phyloP scores from a whole-genome alignment of 2,888 invertebrate species.

The Plagodis dolabraria region DNA sequence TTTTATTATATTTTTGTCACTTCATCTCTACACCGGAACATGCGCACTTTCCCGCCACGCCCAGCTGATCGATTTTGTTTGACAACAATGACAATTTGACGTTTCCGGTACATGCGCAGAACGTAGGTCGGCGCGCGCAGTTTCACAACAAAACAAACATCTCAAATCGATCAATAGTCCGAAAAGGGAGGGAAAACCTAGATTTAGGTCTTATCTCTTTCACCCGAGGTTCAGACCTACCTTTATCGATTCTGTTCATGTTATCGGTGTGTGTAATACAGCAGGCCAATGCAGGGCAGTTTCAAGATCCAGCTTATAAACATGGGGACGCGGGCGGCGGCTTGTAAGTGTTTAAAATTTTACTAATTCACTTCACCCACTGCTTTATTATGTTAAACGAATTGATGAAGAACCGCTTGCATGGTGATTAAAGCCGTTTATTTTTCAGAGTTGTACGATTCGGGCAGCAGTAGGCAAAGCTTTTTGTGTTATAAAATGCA shows the following conservation, averaged over 20 bases:
- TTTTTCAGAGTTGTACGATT: conserved; percentile 76
- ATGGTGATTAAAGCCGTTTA: conserved; percentile 75
- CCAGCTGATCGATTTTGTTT: conserved; percentile 22
- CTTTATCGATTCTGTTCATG: conserved; percentile 71
- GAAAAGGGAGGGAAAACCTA: conserved; percentile 75
- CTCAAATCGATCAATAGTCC: conserved; percentile 63
- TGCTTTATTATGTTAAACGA: conserved; percentile 33
- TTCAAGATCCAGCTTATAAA: conserved; percentile 89
- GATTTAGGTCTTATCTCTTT: conserved; percentile 81
- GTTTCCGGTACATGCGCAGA: conserved; percentile 45
- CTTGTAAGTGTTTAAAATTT: conserved; percentile 88
- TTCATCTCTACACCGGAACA: conserved; percentile 12
- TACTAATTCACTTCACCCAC: neutral
- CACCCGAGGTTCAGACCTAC: conserved; percentile 53
- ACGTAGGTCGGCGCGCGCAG: conserved; percentile 38
- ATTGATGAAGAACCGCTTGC: conserved; percentile 59
- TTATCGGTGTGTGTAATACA: conserved; percentile 57
- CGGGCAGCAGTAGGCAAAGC: conserved; percentile 70
- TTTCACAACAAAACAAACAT: conserved; percentile 46
- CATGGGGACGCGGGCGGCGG: conserved; percentile 97
- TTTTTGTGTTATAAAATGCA: conserved; percentile 78
- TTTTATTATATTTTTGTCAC: no score
- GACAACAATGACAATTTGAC: conserved; percentile 35
- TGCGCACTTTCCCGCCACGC: conserved; percentile 22
- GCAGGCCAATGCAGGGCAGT: conserved; percentile 87